Conservation (phyloP, 2,797 vertebrate species). For the Hirundo rustica region DNA sequence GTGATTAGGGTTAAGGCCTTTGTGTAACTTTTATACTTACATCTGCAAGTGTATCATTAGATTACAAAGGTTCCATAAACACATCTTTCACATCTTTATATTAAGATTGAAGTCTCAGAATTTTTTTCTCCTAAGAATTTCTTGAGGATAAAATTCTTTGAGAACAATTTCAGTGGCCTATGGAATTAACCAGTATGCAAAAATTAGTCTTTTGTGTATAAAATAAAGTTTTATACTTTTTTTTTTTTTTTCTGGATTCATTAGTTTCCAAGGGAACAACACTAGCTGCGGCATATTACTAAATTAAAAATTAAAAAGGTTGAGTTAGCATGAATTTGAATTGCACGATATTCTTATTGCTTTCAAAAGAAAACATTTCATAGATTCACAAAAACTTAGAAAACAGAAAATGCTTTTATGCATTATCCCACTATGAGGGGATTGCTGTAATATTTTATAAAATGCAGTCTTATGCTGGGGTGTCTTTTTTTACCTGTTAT, state of each 20-base stretch:
- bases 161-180: background rate
- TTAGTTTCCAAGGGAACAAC: constrained; percentile 61
- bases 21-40: background rate
- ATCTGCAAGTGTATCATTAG: background rate
- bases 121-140: background rate
- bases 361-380: background rate
- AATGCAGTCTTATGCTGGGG: background rate
- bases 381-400: background rate
- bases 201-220: background rate
- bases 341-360: background rate
- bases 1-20: background rate
- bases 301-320: constrained; percentile 32
- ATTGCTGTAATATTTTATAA: background rate
- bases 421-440: background rate
- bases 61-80: background rate
- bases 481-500: background rate
- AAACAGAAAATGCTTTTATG: background rate
- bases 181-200: background rate
- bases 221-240: background rate
- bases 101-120: background rate
- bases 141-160: background rate
- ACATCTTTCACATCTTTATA: background rate
- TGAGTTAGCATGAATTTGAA: background rate
- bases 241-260: background rate
- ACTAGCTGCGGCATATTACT: background rate